Evolutionary conservation across 2,113 vertebrate species (phyloP), one percentile per base, ranked within the genome.

Genomic region (Cyprinodon brontotheroides): DNA sequence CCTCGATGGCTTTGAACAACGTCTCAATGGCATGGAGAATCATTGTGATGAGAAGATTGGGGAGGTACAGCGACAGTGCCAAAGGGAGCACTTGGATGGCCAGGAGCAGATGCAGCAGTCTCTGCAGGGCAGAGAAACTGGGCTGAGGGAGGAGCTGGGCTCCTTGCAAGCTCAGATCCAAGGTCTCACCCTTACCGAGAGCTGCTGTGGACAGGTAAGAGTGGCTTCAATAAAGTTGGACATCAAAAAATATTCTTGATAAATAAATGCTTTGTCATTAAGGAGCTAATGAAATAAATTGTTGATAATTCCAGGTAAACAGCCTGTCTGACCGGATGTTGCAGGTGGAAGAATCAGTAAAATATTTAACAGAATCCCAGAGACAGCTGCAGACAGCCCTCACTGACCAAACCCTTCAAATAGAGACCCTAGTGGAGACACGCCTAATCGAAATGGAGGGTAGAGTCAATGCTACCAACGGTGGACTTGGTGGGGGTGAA

Each of bases 101-200:
- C 96, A 96, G 89, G 92, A 92, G 72, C 91, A 95, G 86, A 93
- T 98, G 77, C 95, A 96, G 81, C 96, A 97, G 88, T 96, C 93
- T 0, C 92, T 99, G 72, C 96, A 99, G 0, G 97, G 97, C 65
- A 95, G 89, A 70, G 97, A 98, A 86, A 95, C 97, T 1, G 96
- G 96, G 41, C 89, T 99, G 75, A 95, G 96, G 72, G 93, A 94
- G 74, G 96, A 99, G 82, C 91, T 99, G 82, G 95, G 96, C 0
- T 91, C 96, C 61, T 89, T 99, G 68, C 96, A 97, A 77, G 94
- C 95, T 45, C 96, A 94, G 90, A 96, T 99, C 74, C 97, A 97
- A 92, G 97, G 96, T 45, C 89, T 99, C 14, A 97, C 95, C 0
- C 90, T 96, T 70, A 96, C 96, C 2, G 95, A 95, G 75, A 95